Evolutionary conservation across 2,888 invertebrate species (phyloP).

Genomic region (Tenthredo livida): DNA sequence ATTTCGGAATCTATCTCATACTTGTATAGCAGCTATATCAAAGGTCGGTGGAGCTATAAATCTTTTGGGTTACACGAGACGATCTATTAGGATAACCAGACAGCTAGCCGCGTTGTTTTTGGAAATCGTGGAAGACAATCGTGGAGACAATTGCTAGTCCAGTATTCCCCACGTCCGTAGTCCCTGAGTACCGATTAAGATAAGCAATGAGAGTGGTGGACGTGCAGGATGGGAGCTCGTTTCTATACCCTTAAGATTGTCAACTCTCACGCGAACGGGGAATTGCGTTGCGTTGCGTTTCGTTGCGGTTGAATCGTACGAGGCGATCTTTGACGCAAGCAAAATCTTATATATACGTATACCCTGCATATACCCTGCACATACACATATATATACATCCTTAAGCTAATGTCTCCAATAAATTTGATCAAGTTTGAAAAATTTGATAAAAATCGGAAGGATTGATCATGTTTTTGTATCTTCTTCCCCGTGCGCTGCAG

Average conservation of each 20-base stretch:
- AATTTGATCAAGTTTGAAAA: no score
- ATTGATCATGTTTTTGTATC: no score
- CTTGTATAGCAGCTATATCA: background rate
- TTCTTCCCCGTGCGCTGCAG: no score
- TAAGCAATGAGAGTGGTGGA: constrained; percentile 38
- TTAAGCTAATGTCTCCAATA: no score
- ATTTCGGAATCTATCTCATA: background rate
- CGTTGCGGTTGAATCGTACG: background rate
- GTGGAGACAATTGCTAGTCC: constrained; percentile 35
- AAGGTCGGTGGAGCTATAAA: background rate
- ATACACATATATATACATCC: no score
- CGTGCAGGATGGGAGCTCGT: constrained; percentile 1
- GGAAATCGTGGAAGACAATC: constrained; percentile 30
- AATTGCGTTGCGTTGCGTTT: no score
- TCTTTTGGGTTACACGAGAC: background rate
- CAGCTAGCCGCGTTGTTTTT: constrained; percentile 9
- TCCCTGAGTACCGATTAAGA: constrained; percentile 40
- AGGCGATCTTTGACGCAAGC: constrained; percentile 3
- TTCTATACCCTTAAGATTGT: background rate
- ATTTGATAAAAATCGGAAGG: no score
- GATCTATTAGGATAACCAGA: constrained; percentile 31
- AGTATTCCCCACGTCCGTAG: background rate
- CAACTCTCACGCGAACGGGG: constrained; percentile 33
- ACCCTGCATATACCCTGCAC: no score
- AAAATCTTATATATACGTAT: background rate